These are phyloP conservation scores for Notodonta dromedarius DNA, from an alignment of 2,888 invertebrate genomes.

Conservation along the genomic window DNA sequence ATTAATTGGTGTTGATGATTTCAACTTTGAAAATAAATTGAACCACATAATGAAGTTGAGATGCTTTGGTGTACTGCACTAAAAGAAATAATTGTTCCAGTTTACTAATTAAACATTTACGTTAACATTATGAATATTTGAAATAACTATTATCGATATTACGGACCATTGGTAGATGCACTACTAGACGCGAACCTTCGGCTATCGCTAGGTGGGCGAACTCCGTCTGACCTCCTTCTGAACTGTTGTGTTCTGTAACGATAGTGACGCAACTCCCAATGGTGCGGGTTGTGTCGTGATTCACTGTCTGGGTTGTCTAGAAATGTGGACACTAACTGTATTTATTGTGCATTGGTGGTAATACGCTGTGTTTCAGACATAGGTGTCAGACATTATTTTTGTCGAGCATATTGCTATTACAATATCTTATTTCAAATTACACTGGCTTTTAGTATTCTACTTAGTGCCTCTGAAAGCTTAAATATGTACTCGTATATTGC, in stretches of 20 bases:
- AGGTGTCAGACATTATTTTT: neutral
- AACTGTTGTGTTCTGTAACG: constrained; percentile 48
- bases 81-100: too few species aligned
- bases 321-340: constrained; percentile 10
- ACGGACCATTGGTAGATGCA: neutral
- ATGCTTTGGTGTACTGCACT: too few species aligned
- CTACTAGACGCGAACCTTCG: constrained; percentile 45
- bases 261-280: constrained; percentile 43
- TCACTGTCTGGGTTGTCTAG: constrained; percentile 27
- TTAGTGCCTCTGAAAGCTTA: neutral
- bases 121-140: too few species aligned
- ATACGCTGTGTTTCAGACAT: neutral
- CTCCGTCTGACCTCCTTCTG: constrained; percentile 64
- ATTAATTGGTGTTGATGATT: too few species aligned
- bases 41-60: too few species aligned
- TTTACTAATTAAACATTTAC: too few species aligned
- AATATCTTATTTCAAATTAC: neutral
- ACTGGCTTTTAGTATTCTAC: neutral
- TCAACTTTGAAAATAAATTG: too few species aligned
- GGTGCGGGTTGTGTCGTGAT: constrained; percentile 26
- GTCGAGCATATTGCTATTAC: neutral
- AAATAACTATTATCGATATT: neutral
- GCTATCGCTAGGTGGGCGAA: constrained; percentile 57
- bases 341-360: constrained; percentile 6
- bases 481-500: too few species aligned